A percentile compares a stretch with the other conserved stretches of the same genome.
phyloP scores from a whole-genome alignment of 2,113 vertebrate genomes.

The Nerophis ophidion region DNA sequence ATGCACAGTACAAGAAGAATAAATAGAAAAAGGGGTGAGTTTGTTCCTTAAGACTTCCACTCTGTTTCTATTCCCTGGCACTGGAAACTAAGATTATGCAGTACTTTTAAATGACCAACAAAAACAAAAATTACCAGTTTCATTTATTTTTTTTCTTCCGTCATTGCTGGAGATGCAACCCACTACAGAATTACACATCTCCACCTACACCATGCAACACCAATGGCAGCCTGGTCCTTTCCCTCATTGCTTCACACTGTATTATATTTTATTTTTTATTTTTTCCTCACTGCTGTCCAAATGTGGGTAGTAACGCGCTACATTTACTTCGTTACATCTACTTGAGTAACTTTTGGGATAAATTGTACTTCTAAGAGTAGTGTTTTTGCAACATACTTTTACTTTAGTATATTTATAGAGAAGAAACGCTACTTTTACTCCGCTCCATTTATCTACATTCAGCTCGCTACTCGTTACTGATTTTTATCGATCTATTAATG shows the following conservation, averaged over 20 bases:
- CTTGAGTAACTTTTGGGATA: too few relatives aligned
- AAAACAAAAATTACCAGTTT: background rate
- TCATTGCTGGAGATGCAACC: background rate
- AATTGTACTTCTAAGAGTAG: too few relatives aligned
- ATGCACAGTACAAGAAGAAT: too few relatives aligned
- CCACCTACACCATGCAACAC: background rate
- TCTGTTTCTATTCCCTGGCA: too few relatives aligned
- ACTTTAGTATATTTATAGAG: too few relatives aligned
- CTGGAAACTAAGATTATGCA: background rate
- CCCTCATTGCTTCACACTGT: background rate
- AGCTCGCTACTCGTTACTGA: too few relatives aligned
- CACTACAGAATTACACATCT: background rate
- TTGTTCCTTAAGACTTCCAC: background rate
- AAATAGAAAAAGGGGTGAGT: background rate
- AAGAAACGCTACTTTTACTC: too few relatives aligned
- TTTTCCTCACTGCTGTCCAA: background rate
- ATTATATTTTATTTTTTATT: background rate
- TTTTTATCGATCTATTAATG: too few relatives aligned
- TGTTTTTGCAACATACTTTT: too few relatives aligned
- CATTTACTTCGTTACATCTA: too few relatives aligned
- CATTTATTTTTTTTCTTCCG: background rate
- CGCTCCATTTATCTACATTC: too few relatives aligned
- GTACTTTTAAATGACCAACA: background rate
- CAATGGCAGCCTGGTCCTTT: background rate
- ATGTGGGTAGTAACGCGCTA: too few relatives aligned